Conservation (phyloP, 30 jellyfish, hydroid and myxozoan species). For the Aurelia sp. region DNA sequence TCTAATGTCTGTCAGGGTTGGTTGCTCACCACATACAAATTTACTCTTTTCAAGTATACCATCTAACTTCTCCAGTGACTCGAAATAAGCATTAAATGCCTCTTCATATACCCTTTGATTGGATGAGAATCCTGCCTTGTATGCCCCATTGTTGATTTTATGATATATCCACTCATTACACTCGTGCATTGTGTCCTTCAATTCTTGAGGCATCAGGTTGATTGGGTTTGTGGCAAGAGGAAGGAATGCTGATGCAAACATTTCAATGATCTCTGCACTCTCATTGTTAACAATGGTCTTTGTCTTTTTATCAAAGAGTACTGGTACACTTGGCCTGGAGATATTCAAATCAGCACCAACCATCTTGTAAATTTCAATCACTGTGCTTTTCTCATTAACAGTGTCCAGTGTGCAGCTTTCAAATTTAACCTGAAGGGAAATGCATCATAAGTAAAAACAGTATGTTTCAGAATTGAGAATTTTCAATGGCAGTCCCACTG, state of each 20-base stretch:
- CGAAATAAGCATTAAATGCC: slow-evolving; percentile 61
- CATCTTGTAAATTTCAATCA: slow-evolving; percentile 79
- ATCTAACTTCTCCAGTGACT: slow-evolving; percentile 39
- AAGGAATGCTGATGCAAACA: slow-evolving; percentile 74
- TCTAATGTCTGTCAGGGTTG: slow-evolving; percentile 51
- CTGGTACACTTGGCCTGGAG: slow-evolving; percentile 87
- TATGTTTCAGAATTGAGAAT: too few relatives aligned
- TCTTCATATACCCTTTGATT: slow-evolving; percentile 36
- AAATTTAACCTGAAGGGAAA: slow-evolving; percentile 13
- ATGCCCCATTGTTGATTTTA: slow-evolving; percentile 58
- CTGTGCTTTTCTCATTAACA: slow-evolving; percentile 60
- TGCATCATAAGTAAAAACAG: not conserved
- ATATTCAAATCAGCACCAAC: slow-evolving; percentile 77
- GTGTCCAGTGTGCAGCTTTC: slow-evolving; percentile 79
- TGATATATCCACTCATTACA: slow-evolving; percentile 67
- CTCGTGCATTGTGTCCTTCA: slow-evolving; percentile 12
- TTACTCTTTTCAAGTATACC: slow-evolving; percentile 20
- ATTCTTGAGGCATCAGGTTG: slow-evolving; percentile 39
- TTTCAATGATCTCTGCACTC: slow-evolving; percentile 78
- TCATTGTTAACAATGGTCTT: slow-evolving; percentile 82
- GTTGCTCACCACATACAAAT: slow-evolving; percentile 50
- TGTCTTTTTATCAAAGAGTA: slow-evolving; percentile 83
- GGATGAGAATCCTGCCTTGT: slow-evolving; percentile 70
- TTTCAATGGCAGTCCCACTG: too few relatives aligned
- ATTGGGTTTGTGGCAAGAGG: slow-evolving; percentile 60